Evolutionary conservation across 1,140 invertebrate genomes (phyloP).

Genomic region (Sinonovacula constricta): DNA sequence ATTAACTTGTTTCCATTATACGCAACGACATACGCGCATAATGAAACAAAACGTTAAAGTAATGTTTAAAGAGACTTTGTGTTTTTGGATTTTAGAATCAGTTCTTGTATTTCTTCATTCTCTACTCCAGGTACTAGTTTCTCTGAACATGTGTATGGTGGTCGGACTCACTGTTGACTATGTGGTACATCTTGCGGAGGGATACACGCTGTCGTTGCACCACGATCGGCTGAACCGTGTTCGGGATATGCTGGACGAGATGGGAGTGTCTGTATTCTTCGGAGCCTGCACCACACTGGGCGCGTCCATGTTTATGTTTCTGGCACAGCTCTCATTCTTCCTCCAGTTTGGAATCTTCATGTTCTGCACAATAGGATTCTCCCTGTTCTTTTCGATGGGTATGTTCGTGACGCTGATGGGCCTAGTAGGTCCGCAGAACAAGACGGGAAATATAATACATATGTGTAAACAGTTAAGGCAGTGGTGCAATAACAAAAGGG

Average conservation of each 20-base stretch:
- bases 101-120: too few relatives aligned
- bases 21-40: too few relatives aligned
- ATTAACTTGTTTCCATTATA: too few relatives aligned
- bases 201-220: slow-evolving; percentile 61
- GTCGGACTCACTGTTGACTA: slow-evolving; percentile 70
- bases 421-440: slow-evolving; percentile 59
- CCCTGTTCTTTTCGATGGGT: slow-evolving; percentile 63
- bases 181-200: slow-evolving; percentile 70
- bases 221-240: slow-evolving; percentile 56
- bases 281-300: slow-evolving; percentile 62
- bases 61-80: too few relatives aligned
- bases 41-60: too few relatives aligned
- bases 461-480: too few relatives aligned
- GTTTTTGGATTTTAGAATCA: too few relatives aligned
- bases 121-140: slow-evolving; percentile 65
- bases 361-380: slow-evolving; percentile 68
- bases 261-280: slow-evolving; percentile 63
- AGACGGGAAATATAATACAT: slow-evolving; percentile 57
- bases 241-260: slow-evolving; percentile 62
- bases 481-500: too few relatives aligned
- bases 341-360: slow-evolving; percentile 66
- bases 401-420: slow-evolving; percentile 64
- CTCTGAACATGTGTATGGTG: slow-evolving; percentile 68
- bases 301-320: slow-evolving; percentile 63
- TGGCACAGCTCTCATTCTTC: slow-evolving; percentile 60